These are phyloP conservation scores for Microchrysa polita DNA, from an alignment of 2,888 invertebrate species.

Conservation along the genomic window DNA sequence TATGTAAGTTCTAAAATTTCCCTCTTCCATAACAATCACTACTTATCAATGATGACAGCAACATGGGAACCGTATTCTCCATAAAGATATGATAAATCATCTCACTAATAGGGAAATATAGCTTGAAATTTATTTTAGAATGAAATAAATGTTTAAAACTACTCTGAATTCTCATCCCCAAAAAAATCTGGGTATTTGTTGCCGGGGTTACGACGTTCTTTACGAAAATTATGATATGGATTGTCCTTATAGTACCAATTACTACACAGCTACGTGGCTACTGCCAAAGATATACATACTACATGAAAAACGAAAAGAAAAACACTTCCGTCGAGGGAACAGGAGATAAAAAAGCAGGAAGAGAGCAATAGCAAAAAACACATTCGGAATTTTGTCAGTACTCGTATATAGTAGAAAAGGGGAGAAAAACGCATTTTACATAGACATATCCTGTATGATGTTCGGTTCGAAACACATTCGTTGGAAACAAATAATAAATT, in stretches of 20 bases:
- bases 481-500: slow-evolving; percentile 42
- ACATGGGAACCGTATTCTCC: slow-evolving; percentile 21
- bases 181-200: too few species aligned
- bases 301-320: too few species aligned
- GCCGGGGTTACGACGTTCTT: too few species aligned
- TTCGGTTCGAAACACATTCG: slow-evolving; percentile 22
- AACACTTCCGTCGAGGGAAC: too few species aligned
- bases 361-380: not conserved
- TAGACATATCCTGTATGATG: slow-evolving; percentile 44
- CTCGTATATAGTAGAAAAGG: too few species aligned
- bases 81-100: slow-evolving; percentile 31
- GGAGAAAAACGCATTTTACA: slow-evolving; percentile 36
- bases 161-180: not conserved
- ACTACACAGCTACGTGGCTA: too few species aligned
- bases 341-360: not conserved
- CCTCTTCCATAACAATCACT: too few species aligned
- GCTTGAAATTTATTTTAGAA: slow-evolving; percentile 35
- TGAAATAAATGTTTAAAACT: slow-evolving; percentile 32
- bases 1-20: too few species aligned
- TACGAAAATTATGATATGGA: too few species aligned
- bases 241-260: too few species aligned
- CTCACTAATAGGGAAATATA: slow-evolving; percentile 38
- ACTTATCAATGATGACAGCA: not conserved
- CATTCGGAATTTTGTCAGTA: not conserved
- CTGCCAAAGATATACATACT: not conserved